A percentile compares a stretch with the other conserved stretches of the same genome.
These are phyloP conservation scores for Saxicola maurus DNA, from an alignment of 2,797 vertebrate species.

Conservation along the genomic window DNA sequence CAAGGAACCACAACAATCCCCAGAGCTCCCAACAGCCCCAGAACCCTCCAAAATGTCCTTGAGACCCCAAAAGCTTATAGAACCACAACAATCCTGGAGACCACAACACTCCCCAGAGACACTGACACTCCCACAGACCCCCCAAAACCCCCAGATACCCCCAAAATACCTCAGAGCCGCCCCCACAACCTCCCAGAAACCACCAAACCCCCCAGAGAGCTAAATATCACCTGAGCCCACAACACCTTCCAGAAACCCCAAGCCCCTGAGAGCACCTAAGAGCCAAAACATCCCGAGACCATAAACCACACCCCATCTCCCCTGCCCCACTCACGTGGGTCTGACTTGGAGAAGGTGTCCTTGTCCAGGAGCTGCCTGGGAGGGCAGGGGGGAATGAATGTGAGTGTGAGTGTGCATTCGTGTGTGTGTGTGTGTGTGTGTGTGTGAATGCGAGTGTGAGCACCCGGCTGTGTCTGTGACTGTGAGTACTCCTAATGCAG, in stretches of 20 bases:
- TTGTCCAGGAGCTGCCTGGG: constrained; percentile 90
- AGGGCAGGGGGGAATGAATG: not conserved
- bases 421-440: too few relatives aligned
- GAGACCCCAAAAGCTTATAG: not conserved
- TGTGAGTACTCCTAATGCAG: accelerated
- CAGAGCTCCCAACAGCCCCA: not conserved
- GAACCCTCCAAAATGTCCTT: not conserved
- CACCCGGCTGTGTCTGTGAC: not conserved
- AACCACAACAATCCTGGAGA: not conserved
- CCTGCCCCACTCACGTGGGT: constrained; percentile 82
- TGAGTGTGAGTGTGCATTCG: too few relatives aligned
- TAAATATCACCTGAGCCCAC: not conserved
- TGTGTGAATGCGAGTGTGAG: not conserved
- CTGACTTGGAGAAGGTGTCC: constrained; percentile 97
- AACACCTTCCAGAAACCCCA: not conserved
- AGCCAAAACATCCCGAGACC: not conserved
- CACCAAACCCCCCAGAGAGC: not conserved
- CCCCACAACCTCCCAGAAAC: not conserved
- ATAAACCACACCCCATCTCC: too few relatives aligned
- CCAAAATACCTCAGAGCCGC: not conserved
- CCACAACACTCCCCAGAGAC: not conserved
- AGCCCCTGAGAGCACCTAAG: not conserved
- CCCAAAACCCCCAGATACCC: not conserved
- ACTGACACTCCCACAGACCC: not conserved
- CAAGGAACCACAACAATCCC: not conserved